phyloP scores from a whole-genome alignment of 1,140 invertebrate species.

The Neotoxoptera formosana region DNA sequence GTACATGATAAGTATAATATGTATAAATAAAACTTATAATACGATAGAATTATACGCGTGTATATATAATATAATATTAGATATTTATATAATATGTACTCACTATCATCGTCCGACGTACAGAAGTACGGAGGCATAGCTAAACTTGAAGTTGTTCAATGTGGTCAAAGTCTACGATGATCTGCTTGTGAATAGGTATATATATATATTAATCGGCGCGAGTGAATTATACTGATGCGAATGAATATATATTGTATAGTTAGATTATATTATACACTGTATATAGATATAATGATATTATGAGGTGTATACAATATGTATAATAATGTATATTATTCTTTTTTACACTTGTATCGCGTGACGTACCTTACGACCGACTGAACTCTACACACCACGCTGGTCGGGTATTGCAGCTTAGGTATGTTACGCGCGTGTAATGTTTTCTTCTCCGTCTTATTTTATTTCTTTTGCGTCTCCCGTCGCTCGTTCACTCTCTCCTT shows the following conservation, averaged over 20 bases:
- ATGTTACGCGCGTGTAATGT: not conserved
- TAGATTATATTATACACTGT: not conserved
- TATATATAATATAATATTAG: not conserved
- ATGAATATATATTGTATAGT: not conserved
- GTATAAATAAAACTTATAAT: not conserved
- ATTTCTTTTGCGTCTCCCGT: not conserved
- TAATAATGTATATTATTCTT: not conserved
- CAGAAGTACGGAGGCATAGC: conserved; percentile 22
- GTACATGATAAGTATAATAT: not conserved
- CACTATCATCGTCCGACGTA: conserved; percentile 38
- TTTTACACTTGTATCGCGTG: not conserved
- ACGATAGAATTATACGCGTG: not conserved
- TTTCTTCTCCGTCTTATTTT: not conserved
- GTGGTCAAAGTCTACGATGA: not conserved
- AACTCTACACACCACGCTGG: not conserved
- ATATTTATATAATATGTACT: not conserved
- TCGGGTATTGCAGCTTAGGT: not conserved
- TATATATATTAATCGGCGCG: not conserved
- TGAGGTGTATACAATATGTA: not conserved
- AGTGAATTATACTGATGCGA: not conserved
- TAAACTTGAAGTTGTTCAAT: not conserved
- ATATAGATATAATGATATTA: not conserved
- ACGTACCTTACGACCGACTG: conserved; percentile 40
- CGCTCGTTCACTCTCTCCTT: not conserved
- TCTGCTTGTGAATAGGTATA: not conserved